These are phyloP conservation scores for Phyto melanocephala DNA, from an alignment of 2,888 invertebrate species.

Conservation along the genomic window DNA sequence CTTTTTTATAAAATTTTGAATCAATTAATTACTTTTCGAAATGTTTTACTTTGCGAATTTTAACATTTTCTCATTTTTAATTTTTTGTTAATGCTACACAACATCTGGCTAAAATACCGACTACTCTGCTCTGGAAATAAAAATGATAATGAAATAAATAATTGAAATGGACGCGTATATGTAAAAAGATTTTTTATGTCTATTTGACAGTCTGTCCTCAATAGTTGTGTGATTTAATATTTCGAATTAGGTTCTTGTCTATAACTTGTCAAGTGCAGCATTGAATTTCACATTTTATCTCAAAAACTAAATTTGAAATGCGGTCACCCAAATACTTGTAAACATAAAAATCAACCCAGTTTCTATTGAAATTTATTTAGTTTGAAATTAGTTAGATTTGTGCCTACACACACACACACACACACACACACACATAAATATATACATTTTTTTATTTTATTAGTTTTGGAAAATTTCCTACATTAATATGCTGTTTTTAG, in stretches of 20 bases:
- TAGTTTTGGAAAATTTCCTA: no score
- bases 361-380: slow-evolving; percentile 26
- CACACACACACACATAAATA: background rate
- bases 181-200: background rate
- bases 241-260: slow-evolving; percentile 11
- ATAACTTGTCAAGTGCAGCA: slow-evolving; percentile 28
- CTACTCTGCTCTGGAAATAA: no score
- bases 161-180: no score
- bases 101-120: no score
- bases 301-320: slow-evolving; percentile 2
- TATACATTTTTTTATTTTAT: background rate
- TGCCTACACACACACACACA: background rate
- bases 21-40: no score
- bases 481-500: no score
- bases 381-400: background rate
- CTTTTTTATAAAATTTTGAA: no score
- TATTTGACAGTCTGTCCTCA: background rate
- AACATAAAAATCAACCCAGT: slow-evolving; percentile 31
- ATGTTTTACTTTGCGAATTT: no score
- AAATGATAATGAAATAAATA: no score
- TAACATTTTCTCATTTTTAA: no score
- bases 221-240: background rate
- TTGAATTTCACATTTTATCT: slow-evolving; percentile 30
- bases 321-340: slow-evolving; percentile 41
- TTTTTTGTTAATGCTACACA: no score